A percentile compares a stretch with the other conserved stretches of the same genome.
Conservation (phyloP, 2,113 vertebrate genomes). For the Prunella fulvescens region DNA sequence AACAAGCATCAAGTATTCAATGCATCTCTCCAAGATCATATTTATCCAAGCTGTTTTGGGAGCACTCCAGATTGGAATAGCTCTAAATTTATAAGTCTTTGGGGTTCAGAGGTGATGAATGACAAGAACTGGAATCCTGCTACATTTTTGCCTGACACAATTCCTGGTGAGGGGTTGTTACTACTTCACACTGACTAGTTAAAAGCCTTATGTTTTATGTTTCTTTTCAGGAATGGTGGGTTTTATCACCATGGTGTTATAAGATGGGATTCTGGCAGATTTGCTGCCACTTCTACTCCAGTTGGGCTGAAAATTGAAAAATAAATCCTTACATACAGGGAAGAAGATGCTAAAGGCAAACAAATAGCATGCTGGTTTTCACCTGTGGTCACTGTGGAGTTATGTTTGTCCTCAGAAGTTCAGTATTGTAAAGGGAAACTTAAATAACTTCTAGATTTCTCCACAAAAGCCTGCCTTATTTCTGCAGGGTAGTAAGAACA, state of each 20-base stretch:
- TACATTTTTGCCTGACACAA: conserved; percentile 88
- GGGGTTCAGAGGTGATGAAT: conserved; percentile 94
- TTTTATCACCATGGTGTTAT: neutral
- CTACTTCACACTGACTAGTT: conserved; percentile 26
- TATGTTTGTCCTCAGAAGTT: neutral
- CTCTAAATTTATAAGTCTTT: conserved; percentile 96
- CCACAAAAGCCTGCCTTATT: neutral
- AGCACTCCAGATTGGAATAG: conserved; percentile 90
- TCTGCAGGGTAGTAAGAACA: neutral
- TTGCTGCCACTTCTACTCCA: neutral
- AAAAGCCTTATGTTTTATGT: neutral
- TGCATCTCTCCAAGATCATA: conserved; percentile 91
- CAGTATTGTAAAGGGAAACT: neutral
- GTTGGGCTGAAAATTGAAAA: neutral
- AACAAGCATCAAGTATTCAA: conserved; percentile 92
- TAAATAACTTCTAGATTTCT: neutral
- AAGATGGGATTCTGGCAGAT: neutral
- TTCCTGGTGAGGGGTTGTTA: conserved; percentile 84
- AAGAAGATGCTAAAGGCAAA: neutral
- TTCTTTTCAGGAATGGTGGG: neutral
- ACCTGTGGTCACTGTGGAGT: neutral
- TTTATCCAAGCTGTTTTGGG: conserved; percentile 93
- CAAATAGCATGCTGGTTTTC: neutral
- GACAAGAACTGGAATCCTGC: conserved; percentile 93
- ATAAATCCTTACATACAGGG: neutral